Percentiles rank a stretch among this genome's conserved stretches.
These are phyloP conservation scores for Holacanthella duospinosa DNA, from an alignment of 2,888 invertebrate species.

Conservation along the genomic window DNA sequence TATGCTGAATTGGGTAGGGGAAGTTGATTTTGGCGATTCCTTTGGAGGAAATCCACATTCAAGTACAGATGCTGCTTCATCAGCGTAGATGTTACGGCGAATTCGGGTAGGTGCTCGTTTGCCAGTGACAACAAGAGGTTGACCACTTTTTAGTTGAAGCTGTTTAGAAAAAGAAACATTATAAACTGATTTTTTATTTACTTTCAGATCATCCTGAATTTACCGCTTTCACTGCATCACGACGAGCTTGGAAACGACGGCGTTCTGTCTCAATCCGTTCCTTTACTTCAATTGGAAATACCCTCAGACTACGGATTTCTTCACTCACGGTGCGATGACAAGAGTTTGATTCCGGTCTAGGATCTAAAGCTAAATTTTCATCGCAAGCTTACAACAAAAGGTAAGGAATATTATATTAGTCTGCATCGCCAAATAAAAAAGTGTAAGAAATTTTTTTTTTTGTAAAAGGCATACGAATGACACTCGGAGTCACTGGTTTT, in stretches of 20 bases:
- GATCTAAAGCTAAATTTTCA: too few species aligned
- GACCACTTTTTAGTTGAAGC: neutral
- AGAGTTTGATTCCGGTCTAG: too few species aligned
- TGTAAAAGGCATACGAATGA: too few species aligned
- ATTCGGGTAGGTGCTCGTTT: neutral
- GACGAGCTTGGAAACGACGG: conserved; percentile 2
- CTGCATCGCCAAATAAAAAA: too few species aligned
- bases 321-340: neutral
- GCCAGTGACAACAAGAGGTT: neutral
- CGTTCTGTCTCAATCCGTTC: neutral
- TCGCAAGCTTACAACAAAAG: too few species aligned
- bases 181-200: neutral
- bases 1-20: too few species aligned
- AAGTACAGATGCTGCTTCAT: neutral
- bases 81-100: neutral
- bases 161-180: neutral
- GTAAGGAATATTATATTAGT: too few species aligned
- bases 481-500: too few species aligned
- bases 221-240: neutral
- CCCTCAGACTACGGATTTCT: neutral
- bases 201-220: neutral
- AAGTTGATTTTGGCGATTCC: too few species aligned
- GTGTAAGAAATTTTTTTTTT: too few species aligned
- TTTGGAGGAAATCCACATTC: neutral
- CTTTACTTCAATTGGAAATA: neutral